phyloP scores from a whole-genome alignment of 2,113 vertebrate genomes.

The Apistogramma diplotaenia region DNA sequence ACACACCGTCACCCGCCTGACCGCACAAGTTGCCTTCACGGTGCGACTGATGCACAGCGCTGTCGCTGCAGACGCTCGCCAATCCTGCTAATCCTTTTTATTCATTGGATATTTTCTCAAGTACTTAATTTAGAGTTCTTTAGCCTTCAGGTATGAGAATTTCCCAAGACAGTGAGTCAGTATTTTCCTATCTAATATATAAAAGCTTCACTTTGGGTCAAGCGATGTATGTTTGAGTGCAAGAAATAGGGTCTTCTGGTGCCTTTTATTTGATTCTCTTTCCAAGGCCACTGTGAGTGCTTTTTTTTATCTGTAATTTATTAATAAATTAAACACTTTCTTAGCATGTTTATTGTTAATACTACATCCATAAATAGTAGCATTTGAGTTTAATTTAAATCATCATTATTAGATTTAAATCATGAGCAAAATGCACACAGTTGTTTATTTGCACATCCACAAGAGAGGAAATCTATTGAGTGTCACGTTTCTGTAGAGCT shows the following conservation, averaged over 20 bases:
- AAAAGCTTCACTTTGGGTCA: not conserved
- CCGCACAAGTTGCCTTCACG: not conserved
- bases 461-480: too few species aligned
- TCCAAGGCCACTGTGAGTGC: not conserved
- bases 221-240: not conserved
- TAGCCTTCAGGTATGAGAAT: not conserved
- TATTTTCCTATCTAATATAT: not conserved
- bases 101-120: constrained; percentile 26
- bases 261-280: not conserved
- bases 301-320: too few species aligned
- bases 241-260: not conserved
- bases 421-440: not conserved
- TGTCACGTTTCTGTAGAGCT: not conserved
- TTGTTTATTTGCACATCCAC: not conserved
- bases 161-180: not conserved
- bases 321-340: too few species aligned
- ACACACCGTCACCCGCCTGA: constrained; percentile 29
- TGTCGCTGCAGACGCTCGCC: not conserved
- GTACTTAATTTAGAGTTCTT: constrained; percentile 16
- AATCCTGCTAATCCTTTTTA: constrained; percentile 32
- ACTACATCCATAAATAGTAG: not conserved
- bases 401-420: not conserved
- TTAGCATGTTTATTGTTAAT: too few species aligned
- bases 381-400: not conserved
- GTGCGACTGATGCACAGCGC: not conserved